Evolutionary conservation across 2,797 vertebrate genomes (phyloP), one percentile per base, ranked within the genome.

Genomic region (Phoxinus dragarum): DNA sequence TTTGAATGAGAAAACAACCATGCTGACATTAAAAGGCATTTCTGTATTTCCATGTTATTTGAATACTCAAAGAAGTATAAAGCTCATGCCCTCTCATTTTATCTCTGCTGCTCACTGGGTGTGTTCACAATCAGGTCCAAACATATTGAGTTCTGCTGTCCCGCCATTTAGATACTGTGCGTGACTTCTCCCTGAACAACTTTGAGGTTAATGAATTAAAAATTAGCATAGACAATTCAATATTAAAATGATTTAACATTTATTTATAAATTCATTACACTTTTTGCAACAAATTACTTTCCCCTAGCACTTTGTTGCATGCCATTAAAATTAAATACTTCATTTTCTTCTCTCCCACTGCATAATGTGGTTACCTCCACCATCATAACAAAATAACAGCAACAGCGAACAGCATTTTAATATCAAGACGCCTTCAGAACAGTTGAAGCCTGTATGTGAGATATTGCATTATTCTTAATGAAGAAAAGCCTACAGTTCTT

Each of bases 121-220:
- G 94, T 94, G 94, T 94, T 93, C 92, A 91, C 93, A 95, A 96
- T 96, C 95, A 93, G 90, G 88, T 90, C 89, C 42, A 80, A 91
- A 90, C 95, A 96, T 92, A 94, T 93, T 94, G 93, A 92, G 88
- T 40, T 83, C 44, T 82, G 81, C 82, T 91, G 82, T 88, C 88
- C 92, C 68, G 2, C 77, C 68, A 80, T 19, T 23, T 19, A 72
- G 68, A 72, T 80, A 73, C 11, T 54, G 44, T 76, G 38, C 59
- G 4, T 12, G n/a, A 17, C 64, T 66, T 66, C 61, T 34, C 59
- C n/a, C 34, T 47, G 11, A 38, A 71, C 14, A 78, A 19, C 17
- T 69, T 6, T 42, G 17, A 19, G 34, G 3, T 47, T 66, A 52
- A 44, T 75, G 1, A 52, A 52, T 21, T 36, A 64, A 83, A 83